phyloP scores from a whole-genome alignment of 2,888 invertebrate species.

The Xylota sylvarum region DNA sequence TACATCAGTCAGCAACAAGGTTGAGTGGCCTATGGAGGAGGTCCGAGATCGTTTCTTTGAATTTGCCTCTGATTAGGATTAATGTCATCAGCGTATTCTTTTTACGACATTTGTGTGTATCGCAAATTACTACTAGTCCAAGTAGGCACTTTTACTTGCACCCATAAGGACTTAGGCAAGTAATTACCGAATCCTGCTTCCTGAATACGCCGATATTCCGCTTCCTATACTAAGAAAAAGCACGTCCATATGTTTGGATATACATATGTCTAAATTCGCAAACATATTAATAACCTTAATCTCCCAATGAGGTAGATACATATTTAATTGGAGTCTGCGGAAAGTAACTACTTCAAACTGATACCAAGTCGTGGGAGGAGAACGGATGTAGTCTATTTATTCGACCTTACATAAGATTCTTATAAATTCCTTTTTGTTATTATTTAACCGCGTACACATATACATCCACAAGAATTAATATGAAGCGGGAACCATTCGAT shows the following conservation, averaged over 20 bases:
- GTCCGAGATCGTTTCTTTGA: no score
- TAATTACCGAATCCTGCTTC: no score
- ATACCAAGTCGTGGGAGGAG: slow-evolving; percentile 62
- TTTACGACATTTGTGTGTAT: no score
- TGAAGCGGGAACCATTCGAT: slow-evolving; percentile 32
- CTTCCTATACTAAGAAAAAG: no score
- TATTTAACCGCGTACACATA: slow-evolving; percentile 10
- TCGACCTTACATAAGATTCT: slow-evolving; percentile 67
- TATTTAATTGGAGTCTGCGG: slow-evolving; percentile 43
- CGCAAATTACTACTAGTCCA: no score
- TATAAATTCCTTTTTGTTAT: slow-evolving; percentile 17
- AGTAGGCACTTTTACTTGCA: no score
- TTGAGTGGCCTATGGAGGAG: no score
- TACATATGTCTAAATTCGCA: background rate
- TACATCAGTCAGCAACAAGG: no score
- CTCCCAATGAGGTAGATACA: slow-evolving; percentile 9
- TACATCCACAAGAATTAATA: slow-evolving; percentile 14
- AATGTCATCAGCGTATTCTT: no score
- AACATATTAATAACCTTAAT: slow-evolving; percentile 1
- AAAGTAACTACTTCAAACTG: slow-evolving; percentile 51
- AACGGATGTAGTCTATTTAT: slow-evolving; percentile 75
- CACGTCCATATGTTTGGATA: background rate
- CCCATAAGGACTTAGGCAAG: no score
- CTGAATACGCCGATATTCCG: background rate
- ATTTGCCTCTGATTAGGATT: no score